These are phyloP conservation scores for Hyperoodon ampullatus DNA, from an alignment of 2,113 vertebrate species.

Conservation along the genomic window DNA sequence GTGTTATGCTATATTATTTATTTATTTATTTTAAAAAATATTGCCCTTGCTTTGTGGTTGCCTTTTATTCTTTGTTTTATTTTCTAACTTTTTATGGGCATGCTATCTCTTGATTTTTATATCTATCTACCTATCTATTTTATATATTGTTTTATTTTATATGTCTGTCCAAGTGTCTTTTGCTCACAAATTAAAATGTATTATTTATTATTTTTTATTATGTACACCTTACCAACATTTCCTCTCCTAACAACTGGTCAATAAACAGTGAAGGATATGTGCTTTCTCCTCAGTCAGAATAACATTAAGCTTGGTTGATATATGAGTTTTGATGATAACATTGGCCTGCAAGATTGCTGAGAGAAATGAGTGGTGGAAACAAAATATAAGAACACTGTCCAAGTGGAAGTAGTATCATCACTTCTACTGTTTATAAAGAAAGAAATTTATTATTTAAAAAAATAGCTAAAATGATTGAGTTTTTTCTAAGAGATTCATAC, in stretches of 20 bases:
- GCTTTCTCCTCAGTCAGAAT: conserved; percentile 54
- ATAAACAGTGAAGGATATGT: conserved; percentile 61
- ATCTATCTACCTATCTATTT: not conserved
- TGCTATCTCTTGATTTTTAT: not conserved
- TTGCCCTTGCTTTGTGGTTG: not conserved
- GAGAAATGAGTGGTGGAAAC: not conserved
- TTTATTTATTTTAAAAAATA: not conserved
- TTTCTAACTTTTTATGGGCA: not conserved
- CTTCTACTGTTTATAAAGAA: not conserved
- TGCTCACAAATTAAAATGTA: conserved; percentile 52
- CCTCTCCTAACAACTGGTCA: conserved; percentile 22
- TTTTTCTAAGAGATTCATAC: not conserved
- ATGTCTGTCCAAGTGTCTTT: not conserved
- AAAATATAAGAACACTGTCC: not conserved
- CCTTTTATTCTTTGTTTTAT: conserved; percentile 2
- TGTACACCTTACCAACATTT: conserved; percentile 36
- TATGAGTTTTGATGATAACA: conserved; percentile 11
- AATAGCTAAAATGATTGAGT: not conserved
- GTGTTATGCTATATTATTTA: not conserved
- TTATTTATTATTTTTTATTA: conserved; percentile 67
- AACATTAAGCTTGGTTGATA: conserved; percentile 58
- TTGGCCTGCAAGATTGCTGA: not conserved
- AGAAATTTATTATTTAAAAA: conserved; percentile 3
- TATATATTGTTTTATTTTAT: not conserved
- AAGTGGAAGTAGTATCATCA: not conserved